Evolutionary conservation across 2,113 vertebrate genomes (phyloP), one percentile per base, ranked within the genome.

Genomic region (Gymnobelideus leadbeateri): DNA sequence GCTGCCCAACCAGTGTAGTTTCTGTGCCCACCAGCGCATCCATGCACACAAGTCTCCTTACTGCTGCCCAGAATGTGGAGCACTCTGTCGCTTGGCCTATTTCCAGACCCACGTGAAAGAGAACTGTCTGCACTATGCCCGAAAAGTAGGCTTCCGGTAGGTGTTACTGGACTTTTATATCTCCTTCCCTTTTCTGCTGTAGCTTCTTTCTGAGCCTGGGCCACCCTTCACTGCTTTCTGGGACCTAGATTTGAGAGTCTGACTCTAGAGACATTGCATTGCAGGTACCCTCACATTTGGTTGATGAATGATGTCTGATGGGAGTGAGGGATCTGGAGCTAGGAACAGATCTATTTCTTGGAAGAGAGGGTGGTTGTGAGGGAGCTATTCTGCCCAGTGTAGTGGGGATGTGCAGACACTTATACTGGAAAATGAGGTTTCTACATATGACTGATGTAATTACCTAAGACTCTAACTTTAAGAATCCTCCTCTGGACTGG

Each of bases 41-140:
- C 99, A 99, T 0, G 97, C 99, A 2, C 99, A 99, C 98, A 99
- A 99, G 98, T 99, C 99, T 2, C 99, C 99, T 0, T 99, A 99
- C 97, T 99, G 99, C 98, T 99, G 99, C 97, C 99, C 99, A 0
- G 99, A 99, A 98, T 99, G 99, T 0, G 99, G 99, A 0, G 99
- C 99, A 0, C 98, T 99, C 93, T 99, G 99, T 94, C 99, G 99
- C 92, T 99, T 99, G 0, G 99, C 99, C 92, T 99, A 99, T 97
- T 99, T 99, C 98, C 99, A 99, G 97, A 99, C 99, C n/a, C 99
- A 99, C 0, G 99, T 99, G 96, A 99, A 99, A 97, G 99, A 99
- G 97, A 99, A 99, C 97, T 99, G 99, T 98, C 99, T 99, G 95
- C 99, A 99, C 97, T 99, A 99, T 77, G 98, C 99, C 95, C 99